Base-by-base conservation (phyloP, 2,888 invertebrate genomes). In the Hermodice carunculata region DNA sequence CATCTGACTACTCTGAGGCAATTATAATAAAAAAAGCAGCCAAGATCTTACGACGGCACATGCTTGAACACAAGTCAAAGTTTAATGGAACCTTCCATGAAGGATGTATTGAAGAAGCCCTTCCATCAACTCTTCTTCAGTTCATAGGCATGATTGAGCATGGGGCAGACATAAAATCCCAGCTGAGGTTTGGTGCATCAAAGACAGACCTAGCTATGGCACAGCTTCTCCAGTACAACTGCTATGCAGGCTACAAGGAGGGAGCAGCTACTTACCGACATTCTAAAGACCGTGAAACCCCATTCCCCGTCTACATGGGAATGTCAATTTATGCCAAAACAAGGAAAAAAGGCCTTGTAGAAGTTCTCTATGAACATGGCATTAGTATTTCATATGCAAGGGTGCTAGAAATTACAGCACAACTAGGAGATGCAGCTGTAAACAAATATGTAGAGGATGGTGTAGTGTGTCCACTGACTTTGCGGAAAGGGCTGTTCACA, bases 361-460 rank as follows among this genome's bases (percentile, higher is more conserved):
- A n/a, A n/a, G n/a, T n/a, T n/a, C n/a, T n/a, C n/a, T n/a, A 60
- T 53, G 70, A 71, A 17, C 60, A 66, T 52, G 75, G 73, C 17
- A 24, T 76, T 0, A 61, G 67, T 37, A 66, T 76, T 58, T 73
- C 69, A 22, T 75, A 74, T 64, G 68, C 74, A 26, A 56, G 75
- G 31, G 73, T 77, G 2, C 54, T 75, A 14, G 68, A 69, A 46
- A 64, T 77, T 19, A 70, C 73, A 17, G 58, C 70, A n/a, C 53
- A 66, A 19, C 43, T 73, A 6, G 71, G 64, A 14, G 44, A 73
- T 19, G 43, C 61, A 32, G 64, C 58, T 22, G 43, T 66, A 1
- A 32, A 48, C 28, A 40, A 54, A 26, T 76, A 61, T 49, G 34
- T n/a, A 19, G 53, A 62, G 31, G 68, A 67, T 26, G 46, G 53